phyloP scores from a whole-genome alignment of 2,888 invertebrate genomes.

The Sinodicranocentrus sp. region DNA sequence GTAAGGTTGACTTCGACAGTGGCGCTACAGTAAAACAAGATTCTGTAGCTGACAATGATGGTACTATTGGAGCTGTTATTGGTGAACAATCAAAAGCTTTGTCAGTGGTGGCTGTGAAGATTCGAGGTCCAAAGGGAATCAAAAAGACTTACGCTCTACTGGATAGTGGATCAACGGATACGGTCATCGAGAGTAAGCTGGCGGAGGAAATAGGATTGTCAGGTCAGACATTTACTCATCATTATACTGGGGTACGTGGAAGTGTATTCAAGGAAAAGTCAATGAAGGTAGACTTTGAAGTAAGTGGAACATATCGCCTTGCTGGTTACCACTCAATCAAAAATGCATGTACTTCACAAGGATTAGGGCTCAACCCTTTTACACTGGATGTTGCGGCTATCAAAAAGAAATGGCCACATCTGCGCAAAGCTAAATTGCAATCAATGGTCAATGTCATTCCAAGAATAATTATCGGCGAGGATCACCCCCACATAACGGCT shows the following conservation, averaged over 20 bases:
- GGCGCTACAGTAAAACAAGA: neutral
- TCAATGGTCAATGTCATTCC: neutral
- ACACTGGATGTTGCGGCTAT: neutral
- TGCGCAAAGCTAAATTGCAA: neutral
- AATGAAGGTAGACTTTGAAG: neutral
- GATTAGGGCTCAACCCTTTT: neutral
- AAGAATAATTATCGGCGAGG: neutral
- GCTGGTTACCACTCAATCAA: neutral
- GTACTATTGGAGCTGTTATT: too few species aligned
- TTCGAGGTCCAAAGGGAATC: neutral
- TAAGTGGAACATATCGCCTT: neutral
- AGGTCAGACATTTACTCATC: neutral
- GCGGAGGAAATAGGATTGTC: neutral
- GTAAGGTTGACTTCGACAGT: neutral
- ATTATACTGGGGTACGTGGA: neutral
- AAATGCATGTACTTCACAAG: neutral
- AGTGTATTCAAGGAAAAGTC: neutral
- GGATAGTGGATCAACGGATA: slow-evolving; percentile 17
- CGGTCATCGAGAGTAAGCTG: neutral
- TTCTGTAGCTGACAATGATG: too few species aligned
- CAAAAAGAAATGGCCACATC: slow-evolving; percentile 11
- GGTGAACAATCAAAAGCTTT: neutral
- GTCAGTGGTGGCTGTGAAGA: neutral
- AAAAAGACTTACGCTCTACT: slow-evolving; percentile 5
- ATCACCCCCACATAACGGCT: neutral